Base-by-base conservation (phyloP, 1,140 invertebrate genomes). In the Colletes latitarsis region DNA sequence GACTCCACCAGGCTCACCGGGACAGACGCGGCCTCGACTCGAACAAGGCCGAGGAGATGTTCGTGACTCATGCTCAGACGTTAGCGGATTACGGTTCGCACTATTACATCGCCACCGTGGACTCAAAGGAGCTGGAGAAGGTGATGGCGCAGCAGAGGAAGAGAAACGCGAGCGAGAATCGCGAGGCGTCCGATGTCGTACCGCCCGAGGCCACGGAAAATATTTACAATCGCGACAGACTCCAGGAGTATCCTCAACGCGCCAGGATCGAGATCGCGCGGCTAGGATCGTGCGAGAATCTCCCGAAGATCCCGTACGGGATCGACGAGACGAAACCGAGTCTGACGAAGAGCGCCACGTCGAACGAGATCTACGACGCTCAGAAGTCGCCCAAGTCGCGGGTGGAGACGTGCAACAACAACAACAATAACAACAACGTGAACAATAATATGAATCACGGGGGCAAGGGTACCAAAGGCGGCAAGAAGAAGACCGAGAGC, bases 71-170 rank as follows among this genome's bases (percentile, higher is more conserved):
- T 74, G 95, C 95, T 5, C 96, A 96, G 90, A 94, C 94, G 41
- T 94, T 96, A 43, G 91, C 95, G 5, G 96, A 96, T 90, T 96
- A 96, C 90, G 96, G 96, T 2, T 95, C 95, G 8, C 96, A 97
- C 91, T 96, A 96, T 88, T 96, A 96, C 83, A 96, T 96, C 19
- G 96, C 96, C 8, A 93, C 95, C 0, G 82, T 90, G 6, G 93
- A 93, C 66, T 82, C 89, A 0, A 93, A 92, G 41, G 92, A 93
- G 43, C 77, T 93, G 62, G 82, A 43, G 91, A 93, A 86, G 8
- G 73, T 86, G 55, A 80, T 92, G n/a, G 68, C 81, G 3, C 83
- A 88, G 39, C 84, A 92, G 15, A 81, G 39, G 30, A 81, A 72
- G 8, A 19, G 55, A 0, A 80, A 58, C 17, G 9, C 12, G 8